These are phyloP conservation scores for Lysandra coridon DNA, from an alignment of 2,888 invertebrate genomes.

Conservation along the genomic window DNA sequence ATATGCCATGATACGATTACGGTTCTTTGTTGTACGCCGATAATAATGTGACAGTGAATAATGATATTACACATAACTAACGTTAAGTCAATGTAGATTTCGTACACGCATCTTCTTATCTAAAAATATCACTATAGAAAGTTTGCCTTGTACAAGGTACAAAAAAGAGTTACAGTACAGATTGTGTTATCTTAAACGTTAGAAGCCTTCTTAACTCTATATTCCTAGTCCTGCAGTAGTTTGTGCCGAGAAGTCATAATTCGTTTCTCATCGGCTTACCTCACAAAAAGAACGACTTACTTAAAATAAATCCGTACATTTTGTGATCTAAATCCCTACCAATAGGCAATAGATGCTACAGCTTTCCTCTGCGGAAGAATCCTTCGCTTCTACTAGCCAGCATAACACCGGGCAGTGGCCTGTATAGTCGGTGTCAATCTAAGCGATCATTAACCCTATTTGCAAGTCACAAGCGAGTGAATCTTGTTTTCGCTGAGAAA, in stretches of 20 bases:
- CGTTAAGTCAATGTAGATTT: not conserved
- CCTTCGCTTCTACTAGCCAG: not conserved
- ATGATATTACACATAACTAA: not conserved
- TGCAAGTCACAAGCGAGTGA: slow-evolving; percentile 43
- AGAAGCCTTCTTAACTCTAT: not conserved
- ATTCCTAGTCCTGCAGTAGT: not conserved
- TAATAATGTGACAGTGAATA: not conserved
- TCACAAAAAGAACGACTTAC: not conserved
- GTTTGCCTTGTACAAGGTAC: not conserved
- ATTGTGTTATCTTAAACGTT: not conserved
- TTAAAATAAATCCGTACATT: not conserved
- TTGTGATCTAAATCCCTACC: not conserved
- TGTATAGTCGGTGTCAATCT: slow-evolving; percentile 35
- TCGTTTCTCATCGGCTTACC: not conserved
- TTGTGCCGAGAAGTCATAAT: not conserved
- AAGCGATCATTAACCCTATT: slow-evolving; percentile 39
- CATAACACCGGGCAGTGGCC: not conserved
- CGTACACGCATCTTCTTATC: no score
- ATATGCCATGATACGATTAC: slow-evolving; percentile 37
- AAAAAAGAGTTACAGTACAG: not conserved
- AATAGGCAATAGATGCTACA: not conserved
- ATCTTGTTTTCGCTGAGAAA: slow-evolving; percentile 51
- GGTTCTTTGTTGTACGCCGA: not conserved
- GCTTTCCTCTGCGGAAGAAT: not conserved
- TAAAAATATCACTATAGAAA: not conserved